Evolutionary conservation across 2,797 vertebrate species (phyloP).

Genomic region (Clamator glandarius): DNA sequence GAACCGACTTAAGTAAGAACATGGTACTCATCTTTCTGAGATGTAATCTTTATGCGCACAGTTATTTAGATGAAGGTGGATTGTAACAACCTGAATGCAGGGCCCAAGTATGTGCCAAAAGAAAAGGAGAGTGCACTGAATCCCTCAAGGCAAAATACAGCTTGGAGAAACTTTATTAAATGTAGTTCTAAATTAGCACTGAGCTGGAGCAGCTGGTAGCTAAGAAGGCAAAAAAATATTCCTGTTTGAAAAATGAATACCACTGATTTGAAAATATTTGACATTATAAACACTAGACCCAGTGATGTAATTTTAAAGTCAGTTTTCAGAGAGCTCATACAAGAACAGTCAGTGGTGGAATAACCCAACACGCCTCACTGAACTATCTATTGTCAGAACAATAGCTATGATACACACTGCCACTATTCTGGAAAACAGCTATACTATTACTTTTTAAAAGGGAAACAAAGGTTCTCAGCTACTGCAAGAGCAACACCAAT

Average conservation of each 20-base stretch:
- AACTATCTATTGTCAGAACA: conserved; percentile 12
- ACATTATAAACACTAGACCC: neutral
- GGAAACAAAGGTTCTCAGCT: conserved; percentile 17
- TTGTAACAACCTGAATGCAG: neutral
- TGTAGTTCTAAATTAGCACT: neutral
- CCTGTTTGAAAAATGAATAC: neutral
- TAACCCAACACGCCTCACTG: neutral
- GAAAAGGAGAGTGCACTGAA: neutral
- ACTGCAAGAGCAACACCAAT: conserved; percentile 15
- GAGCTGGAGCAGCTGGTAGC: neutral
- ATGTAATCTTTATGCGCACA: neutral
- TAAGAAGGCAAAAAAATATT: neutral
- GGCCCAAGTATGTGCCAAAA: neutral
- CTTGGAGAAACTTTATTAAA: neutral
- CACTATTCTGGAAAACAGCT: neutral
- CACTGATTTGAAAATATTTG: neutral
- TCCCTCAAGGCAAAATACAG: neutral
- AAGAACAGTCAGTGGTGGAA: neutral
- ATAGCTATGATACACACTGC: neutral
- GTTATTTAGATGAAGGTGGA: neutral
- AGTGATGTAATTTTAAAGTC: neutral
- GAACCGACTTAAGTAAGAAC: neutral
- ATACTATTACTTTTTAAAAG: conserved; percentile 17
- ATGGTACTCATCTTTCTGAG: neutral
- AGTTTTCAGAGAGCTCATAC: conserved; percentile 21